Evolutionary conservation across 2,797 vertebrate genomes (phyloP).

Genomic region (Limnodromus scolopaceus): DNA sequence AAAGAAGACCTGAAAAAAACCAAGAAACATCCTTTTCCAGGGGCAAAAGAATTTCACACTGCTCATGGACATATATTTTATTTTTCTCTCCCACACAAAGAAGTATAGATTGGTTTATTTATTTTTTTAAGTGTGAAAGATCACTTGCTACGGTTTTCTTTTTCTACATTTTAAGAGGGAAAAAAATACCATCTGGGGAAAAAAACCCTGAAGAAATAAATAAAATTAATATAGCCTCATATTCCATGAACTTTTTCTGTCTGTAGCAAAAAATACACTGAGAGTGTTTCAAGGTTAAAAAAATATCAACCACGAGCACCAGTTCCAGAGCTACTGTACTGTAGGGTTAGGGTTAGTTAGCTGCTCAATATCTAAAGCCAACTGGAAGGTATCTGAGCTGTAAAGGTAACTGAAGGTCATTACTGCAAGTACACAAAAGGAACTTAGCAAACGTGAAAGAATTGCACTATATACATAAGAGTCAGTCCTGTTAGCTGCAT

Average conservation of each 20-base stretch:
- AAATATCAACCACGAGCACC: background rate
- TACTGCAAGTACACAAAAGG: background rate
- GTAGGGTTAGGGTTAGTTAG: conserved; percentile 42
- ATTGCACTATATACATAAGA: background rate
- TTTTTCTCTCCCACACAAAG: conserved; percentile 66
- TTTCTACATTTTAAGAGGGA: background rate
- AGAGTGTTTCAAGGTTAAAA: conserved; percentile 27
- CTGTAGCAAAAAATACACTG: background rate
- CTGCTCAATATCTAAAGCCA: conserved; percentile 18
- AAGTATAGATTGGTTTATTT: conserved; percentile 55
- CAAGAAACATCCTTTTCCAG: conserved; percentile 16
- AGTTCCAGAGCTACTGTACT: background rate
- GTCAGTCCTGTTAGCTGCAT: background rate
- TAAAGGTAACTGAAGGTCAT: background rate
- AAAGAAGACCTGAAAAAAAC: background rate
- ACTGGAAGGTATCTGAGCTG: background rate
- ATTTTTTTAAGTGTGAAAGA: conserved; percentile 72
- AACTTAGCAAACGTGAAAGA: background rate
- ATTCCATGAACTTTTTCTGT: background rate
- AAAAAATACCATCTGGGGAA: background rate
- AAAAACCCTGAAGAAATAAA: conserved; percentile 36
- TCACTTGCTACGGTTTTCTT: conserved; percentile 58
- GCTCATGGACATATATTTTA: conserved; percentile 45
- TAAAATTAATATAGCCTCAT: conserved; percentile 37
- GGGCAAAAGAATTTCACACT: conserved; percentile 69